Evolutionary conservation across 2,888 invertebrate species (phyloP).

Genomic region (Epinotia demarniana): DNA sequence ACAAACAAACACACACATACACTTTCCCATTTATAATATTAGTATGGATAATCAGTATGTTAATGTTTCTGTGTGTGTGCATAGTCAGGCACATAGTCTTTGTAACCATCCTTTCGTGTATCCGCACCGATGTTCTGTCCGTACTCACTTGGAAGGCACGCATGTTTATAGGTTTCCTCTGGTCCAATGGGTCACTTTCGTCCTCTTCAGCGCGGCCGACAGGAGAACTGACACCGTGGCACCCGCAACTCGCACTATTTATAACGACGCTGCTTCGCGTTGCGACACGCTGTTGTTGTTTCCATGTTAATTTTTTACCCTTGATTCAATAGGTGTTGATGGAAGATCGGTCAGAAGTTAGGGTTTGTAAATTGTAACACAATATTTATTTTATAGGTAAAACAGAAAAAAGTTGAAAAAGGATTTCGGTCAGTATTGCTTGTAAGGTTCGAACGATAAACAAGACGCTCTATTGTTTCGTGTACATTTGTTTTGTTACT

Average conservation of each 20-base stretch:
- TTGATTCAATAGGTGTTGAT: conserved; percentile 1
- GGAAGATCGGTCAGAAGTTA: background rate
- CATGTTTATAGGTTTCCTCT: conserved; percentile 62
- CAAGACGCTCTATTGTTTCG: no score
- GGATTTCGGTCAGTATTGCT: no score
- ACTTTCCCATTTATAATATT: no score
- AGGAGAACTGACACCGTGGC: conserved; percentile 80
- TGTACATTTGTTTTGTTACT: no score
- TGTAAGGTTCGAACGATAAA: no score
- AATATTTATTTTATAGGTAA: no score
- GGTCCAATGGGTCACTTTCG: conserved; percentile 72
- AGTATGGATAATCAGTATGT: no score
- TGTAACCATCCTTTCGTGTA: background rate
- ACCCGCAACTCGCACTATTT: conserved; percentile 65
- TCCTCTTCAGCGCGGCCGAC: conserved; percentile 79
- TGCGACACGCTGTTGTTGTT: conserved; percentile 59
- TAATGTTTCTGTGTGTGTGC: no score
- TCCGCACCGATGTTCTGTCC: background rate
- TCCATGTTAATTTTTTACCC: conserved; percentile 21
- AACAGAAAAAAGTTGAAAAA: no score
- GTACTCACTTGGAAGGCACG: conserved; percentile 78
- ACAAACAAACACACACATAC: no score
- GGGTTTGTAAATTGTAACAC: background rate
- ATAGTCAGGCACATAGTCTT: background rate
- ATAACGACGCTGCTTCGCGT: conserved; percentile 62